Evolutionary conservation across 64 coral and sea anemone genomes (phyloP), one percentile per base, ranked within the genome.

Genomic region (Anthopleura sola): DNA sequence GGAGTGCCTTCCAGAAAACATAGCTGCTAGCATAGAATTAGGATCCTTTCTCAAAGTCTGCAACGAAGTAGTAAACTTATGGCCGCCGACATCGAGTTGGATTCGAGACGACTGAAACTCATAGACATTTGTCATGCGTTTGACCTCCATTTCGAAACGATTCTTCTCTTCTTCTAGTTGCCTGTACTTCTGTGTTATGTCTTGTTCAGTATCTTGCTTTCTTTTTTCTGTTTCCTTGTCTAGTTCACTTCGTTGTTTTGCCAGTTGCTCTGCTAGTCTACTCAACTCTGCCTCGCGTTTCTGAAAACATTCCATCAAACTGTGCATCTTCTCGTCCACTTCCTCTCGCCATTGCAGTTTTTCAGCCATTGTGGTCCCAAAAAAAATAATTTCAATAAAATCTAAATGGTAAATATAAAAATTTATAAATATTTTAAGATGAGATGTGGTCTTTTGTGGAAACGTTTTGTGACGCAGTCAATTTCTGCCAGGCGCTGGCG

Each of bases 1-100:
- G 46, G 94, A 79, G 49, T 94, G 93, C 34, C 97, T 89, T 49
- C 97, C 97, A 68, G 97, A 99, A 90, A 99, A 99, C 97, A 99
- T 99, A 5, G 85, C 88, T 6, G 92, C 92, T 24, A 99, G 82
- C 97, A 99, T 99, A 3, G 97, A 99, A 28, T 91, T 75, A 21
- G 76, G 84, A 75, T 99, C 97, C 81, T 92, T 89, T 49, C 84
- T 94, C 39, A 99, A 77, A 12, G 97, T 99, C 71, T 81, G 69
- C 82, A 99, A 83, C 15, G 97, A 99, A 0, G 97, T 99, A 3
- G 97, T 92, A 40, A 89, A 99, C 14, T 78, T 69, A 60, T 95
- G 90, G 13, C 97, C 97, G 44, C 97, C 97, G 7, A 99, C 88
- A 37, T 99, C 93, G n/a, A 99, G 81, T 69, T 99, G 90, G 54